Evolutionary conservation across 2,888 invertebrate species (phyloP).

Genomic region (Pinctada fucata): DNA sequence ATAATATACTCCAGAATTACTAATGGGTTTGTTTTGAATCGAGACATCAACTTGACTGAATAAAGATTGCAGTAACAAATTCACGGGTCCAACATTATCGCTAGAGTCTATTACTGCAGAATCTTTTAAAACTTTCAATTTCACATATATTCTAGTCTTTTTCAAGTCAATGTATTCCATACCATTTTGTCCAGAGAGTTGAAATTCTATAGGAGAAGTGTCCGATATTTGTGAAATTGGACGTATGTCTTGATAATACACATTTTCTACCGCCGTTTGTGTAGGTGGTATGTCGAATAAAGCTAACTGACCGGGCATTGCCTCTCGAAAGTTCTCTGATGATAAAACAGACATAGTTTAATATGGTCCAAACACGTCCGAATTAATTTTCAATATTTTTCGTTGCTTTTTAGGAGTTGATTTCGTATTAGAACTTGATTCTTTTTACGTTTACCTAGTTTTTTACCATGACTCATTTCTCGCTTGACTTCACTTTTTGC

Average conservation of each 20-base stretch:
- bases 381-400: conserved; percentile 10
- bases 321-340: conserved; percentile 2
- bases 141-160: conserved; percentile 19
- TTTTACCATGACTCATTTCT: too few relatives aligned
- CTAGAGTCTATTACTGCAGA: background rate
- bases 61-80: background rate
- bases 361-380: conserved; percentile 21
- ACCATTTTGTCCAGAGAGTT: conserved; percentile 33
- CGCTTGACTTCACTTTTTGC: too few relatives aligned
- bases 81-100: conserved; percentile 9
- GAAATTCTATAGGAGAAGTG: conserved; percentile 37
- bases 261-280: conserved; percentile 31
- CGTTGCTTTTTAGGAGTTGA: background rate
- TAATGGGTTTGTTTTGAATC: conserved; percentile 7
- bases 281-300: conserved; percentile 39
- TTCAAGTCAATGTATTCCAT: conserved; percentile 40
- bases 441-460: background rate
- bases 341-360: conserved; percentile 5
- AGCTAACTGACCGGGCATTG: conserved; percentile 19
- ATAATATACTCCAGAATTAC: background rate
- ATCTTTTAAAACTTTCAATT: conserved; percentile 28
- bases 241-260: conserved; percentile 37
- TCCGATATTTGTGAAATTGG: conserved; percentile 28
- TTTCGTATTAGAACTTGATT: background rate
- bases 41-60: conserved; percentile 7